Conservation (phyloP, 2,113 vertebrate species). For the Alces alces region DNA sequence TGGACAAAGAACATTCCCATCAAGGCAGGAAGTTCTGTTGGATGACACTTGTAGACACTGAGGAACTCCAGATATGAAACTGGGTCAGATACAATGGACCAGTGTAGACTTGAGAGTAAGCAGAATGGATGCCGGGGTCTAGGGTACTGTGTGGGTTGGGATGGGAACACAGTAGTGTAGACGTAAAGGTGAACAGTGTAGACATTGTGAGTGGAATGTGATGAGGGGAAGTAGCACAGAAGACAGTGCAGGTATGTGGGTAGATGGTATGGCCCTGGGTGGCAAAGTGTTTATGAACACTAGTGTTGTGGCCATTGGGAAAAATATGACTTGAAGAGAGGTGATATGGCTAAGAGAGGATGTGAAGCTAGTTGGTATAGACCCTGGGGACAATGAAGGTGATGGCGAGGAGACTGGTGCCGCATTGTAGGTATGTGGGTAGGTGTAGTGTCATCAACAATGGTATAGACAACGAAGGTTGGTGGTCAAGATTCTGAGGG, state of each 20-base stretch:
- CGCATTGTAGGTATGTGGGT: neutral
- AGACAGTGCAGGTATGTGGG: neutral
- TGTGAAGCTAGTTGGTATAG: neutral
- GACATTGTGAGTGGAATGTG: rapidly evolving
- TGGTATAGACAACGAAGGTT: neutral
- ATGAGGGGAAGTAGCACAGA: too few relatives aligned
- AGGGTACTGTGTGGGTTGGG: rapidly evolving
- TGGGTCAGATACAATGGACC: neutral
- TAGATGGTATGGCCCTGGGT: neutral
- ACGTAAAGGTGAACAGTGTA: neutral
- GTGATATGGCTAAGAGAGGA: neutral
- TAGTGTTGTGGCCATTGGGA: neutral
- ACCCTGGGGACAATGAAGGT: neutral
- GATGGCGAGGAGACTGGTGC: neutral
- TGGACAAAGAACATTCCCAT: neutral
- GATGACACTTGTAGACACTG: rapidly evolving
- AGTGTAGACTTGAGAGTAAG: neutral
- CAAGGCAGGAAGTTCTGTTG: neutral
- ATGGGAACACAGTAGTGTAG: neutral
- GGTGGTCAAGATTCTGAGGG: neutral
- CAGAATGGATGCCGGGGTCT: rapidly evolving
- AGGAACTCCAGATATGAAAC: neutral
- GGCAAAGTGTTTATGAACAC: rapidly evolving
- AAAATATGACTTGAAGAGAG: neutral
- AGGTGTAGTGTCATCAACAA: rapidly evolving